Conservation (phyloP, 2,797 vertebrate species). For the Ficedula albicollis region DNA sequence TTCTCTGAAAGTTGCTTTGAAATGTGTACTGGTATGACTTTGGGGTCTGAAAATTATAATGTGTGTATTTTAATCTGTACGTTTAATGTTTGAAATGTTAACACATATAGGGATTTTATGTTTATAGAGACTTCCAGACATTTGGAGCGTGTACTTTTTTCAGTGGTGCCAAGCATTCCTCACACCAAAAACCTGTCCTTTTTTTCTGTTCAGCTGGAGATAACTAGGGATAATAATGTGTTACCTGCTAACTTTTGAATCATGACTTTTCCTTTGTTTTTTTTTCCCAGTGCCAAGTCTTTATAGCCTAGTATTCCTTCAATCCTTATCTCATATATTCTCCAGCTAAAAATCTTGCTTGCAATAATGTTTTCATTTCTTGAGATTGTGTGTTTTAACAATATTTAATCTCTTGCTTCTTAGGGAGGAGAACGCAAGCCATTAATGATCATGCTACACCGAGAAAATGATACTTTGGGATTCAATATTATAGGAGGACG, state of each 20-base stretch:
- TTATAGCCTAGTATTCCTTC: neutral
- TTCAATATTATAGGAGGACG: constrained; percentile 79
- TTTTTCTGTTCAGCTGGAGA: neutral
- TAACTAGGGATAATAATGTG: neutral
- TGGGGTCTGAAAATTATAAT: neutral
- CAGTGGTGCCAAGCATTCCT: neutral
- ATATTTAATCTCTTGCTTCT: constrained; percentile 9
- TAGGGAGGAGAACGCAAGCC: constrained; percentile 68
- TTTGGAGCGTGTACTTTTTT: neutral
- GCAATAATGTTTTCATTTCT: neutral
- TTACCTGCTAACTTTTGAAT: neutral
- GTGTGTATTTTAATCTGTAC: neutral
- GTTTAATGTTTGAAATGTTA: neutral
- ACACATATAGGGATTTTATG: rapidly evolving
- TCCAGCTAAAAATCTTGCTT: neutral
- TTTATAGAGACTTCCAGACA: neutral
- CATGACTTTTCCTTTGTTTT: neutral
- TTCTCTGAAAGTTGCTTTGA: neutral
- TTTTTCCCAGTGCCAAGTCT: neutral
- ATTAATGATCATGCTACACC: constrained; percentile 68
- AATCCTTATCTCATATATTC: neutral
- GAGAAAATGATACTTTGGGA: constrained; percentile 77
- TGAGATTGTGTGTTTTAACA: neutral
- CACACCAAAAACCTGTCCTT: neutral
- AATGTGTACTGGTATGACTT: neutral